Base-by-base conservation (phyloP, 2,113 vertebrate species). In the Rynchops niger region DNA sequence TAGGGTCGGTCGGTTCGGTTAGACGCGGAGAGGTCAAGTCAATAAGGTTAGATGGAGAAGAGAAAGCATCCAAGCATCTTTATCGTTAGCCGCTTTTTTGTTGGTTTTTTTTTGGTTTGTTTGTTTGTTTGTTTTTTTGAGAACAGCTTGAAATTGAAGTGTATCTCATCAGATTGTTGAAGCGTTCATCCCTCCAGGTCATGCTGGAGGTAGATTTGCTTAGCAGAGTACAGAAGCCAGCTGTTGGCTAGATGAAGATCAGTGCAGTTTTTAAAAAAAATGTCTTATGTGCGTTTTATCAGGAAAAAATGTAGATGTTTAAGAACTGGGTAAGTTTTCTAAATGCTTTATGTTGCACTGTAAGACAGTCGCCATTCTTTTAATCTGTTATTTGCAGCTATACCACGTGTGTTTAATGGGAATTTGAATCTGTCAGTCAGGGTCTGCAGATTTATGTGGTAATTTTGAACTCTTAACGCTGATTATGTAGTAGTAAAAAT, bases 401-500 rank as follows among this genome's bases (percentile, higher is more conserved):
- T 96, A 78, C 59, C n/a, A 71, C 16, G 3, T 95, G 53, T 78
- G 53, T 93, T 90, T 96, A 94, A 72, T 61, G 84, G 91, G 61
- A 90, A 71, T 71, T 74, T 82, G 58, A 90, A 84, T 94, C 77
- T 58, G 90, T 95, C 85, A 74, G 5, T 96, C 93, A 87, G 89
- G 22, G 91, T 49, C 82, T 93, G 69, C 71, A 87, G 78, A 93
- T 88, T 79, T 78, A 62, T 43, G 30, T 90, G 78, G 32, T 90
- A 77, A 20, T 94, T 94, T 94, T 87, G 86, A 98, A 87, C 90
- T 70, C 59, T 59, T 59, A 59, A 88, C 55, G 21, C 90, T 61
- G 91, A 94, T 97, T 96, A 70, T 65, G 18, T 83, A 87, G 70
- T 32, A 62, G 69, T 55, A 85, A 90, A 97, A 96, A 94, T 95